Evolutionary conservation across 2,113 vertebrate genomes (phyloP).

Genomic region (Coptodon bakossiorum): DNA sequence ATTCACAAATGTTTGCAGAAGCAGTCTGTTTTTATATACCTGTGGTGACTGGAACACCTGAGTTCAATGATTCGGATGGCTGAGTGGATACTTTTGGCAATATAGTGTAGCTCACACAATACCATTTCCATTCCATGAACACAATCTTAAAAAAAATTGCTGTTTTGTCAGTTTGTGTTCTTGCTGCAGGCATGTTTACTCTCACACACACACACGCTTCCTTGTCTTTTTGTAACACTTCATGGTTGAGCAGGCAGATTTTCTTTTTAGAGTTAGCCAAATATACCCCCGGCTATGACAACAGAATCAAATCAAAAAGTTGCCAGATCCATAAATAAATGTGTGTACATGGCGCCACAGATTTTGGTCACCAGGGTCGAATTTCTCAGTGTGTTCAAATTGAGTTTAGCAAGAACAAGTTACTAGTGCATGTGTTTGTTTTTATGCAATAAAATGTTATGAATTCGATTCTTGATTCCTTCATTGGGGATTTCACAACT

Average conservation of each 20-base stretch:
- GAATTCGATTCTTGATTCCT: not conserved
- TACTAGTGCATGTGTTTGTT: not conserved
- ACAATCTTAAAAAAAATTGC: not conserved
- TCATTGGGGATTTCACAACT: not conserved
- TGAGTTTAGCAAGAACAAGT: not conserved
- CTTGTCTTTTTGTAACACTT: constrained; percentile 4
- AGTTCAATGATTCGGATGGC: not conserved
- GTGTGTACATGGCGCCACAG: not conserved
- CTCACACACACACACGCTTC: not conserved
- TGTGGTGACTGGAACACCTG: not conserved
- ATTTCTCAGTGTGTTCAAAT: not conserved
- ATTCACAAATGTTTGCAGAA: not conserved
- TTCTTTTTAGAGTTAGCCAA: constrained; percentile 15
- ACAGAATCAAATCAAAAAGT: constrained; percentile 24
- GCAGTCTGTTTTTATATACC: not conserved
- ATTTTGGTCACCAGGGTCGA: not conserved
- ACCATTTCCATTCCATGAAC: not conserved
- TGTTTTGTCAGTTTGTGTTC: not conserved
- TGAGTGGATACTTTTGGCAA: not conserved
- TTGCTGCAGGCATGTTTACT: not conserved
- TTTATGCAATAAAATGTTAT: not conserved
- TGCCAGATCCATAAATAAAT: not conserved
- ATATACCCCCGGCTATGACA: constrained; percentile 15
- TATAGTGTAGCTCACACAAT: not conserved
- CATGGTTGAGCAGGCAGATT: constrained; percentile 31